Conservation (phyloP, 2,113 vertebrate genomes). For the Nothocercus nigrocapillus region DNA sequence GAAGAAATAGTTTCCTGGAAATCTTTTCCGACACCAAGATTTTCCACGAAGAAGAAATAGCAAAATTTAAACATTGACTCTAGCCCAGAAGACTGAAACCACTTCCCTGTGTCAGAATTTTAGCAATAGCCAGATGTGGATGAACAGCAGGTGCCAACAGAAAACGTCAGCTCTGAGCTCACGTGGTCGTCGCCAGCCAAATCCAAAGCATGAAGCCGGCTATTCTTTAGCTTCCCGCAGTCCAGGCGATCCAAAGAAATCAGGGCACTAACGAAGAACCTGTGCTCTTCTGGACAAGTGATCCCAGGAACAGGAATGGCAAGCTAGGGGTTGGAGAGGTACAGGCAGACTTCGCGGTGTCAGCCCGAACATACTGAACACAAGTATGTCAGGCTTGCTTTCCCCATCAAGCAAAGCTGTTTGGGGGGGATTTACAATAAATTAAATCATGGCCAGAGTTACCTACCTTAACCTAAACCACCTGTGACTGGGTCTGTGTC, state of each 20-base stretch:
- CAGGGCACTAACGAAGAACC: background rate
- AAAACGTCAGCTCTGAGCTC: constrained; percentile 44
- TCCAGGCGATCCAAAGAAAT: background rate
- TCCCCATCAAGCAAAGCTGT: background rate
- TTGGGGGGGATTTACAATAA: background rate
- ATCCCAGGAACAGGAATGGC: background rate
- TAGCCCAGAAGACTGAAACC: constrained; percentile 20
- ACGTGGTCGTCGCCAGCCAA: background rate
- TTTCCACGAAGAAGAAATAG: constrained; percentile 26
- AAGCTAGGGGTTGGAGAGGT: background rate
- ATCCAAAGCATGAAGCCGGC: background rate
- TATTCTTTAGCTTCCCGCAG: background rate
- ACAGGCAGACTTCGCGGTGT: background rate
- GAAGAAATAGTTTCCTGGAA: constrained; percentile 15
- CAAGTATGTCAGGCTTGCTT: background rate
- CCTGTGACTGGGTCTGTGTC: background rate
- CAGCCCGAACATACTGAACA: background rate
- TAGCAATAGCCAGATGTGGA: constrained; percentile 42
- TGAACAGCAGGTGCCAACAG: constrained; percentile 46
- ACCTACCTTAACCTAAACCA: background rate
- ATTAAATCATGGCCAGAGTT: background rate
- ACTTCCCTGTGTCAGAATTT: constrained; percentile 31
- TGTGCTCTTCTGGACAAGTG: background rate
- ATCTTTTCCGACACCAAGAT: background rate
- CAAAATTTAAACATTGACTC: constrained; percentile 22